Base-by-base conservation (phyloP, 2,113 vertebrate genomes). In the Semicossyphus pulcher region DNA sequence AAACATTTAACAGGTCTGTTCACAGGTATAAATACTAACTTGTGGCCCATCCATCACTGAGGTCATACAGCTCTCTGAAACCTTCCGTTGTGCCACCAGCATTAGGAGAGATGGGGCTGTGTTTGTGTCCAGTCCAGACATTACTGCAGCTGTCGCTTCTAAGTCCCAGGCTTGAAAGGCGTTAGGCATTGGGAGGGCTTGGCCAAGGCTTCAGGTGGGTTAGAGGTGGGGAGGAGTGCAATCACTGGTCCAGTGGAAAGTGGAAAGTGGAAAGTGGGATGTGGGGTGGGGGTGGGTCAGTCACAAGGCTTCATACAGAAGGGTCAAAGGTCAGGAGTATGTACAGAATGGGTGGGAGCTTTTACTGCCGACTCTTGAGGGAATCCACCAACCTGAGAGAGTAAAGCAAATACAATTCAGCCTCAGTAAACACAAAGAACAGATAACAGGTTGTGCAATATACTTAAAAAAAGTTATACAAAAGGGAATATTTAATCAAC, bases 351-450 rank as follows among this genome's bases (percentile, higher is more conserved):
- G 63, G 45, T 18, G 57, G 14, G 25, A 23, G 45, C 9, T 21
- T 62, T 95, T 94, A 99, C 93, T 99, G 97, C 74, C 97, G 94
- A 92, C 95, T 98, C 93, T 99, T 99, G 81, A 99, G 83, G 15
- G 97, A 94, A 81, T 99, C 97, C 88, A 98, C 97, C 90, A 99
- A 89, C 98, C 98, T 99, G 72, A 12, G 45, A 71, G 81, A 37
- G 89, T 16, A 88, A 34, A 81, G 21, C 32, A 76, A 64, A 78
- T 12, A 11, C 1, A 56, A 36, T 23, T 60, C 10, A 81, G 42
- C 4, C 15, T 25, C 2, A 1, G 15, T 14, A 42, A 85, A 70
- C 47, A 70, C 47, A 28, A 9, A 23, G 16, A 61, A 18, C 8
- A 45, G 12, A 81, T 76, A 32, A 63, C 20, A 51, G 2, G 3